Conservation (phyloP, 1,140 invertebrate species). For the Heliconius eleuchia region DNA sequence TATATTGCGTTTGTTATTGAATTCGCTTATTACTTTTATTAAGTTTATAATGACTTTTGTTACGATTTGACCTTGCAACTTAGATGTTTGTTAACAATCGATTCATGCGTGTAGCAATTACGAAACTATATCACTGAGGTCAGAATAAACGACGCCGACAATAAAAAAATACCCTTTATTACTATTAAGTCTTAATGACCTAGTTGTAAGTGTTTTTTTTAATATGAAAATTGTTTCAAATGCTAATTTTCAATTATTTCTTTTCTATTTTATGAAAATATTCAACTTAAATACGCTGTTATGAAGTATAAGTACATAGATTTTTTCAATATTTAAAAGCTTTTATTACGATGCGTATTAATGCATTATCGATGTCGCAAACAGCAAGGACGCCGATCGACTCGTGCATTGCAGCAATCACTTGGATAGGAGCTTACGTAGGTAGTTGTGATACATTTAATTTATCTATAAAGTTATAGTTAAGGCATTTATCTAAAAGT, state of each 20-base stretch:
- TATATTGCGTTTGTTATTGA: conserved; percentile 38
- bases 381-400: conserved; percentile 65
- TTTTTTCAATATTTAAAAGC: conserved; percentile 50
- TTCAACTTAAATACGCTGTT: background rate
- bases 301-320: background rate
- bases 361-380: conserved; percentile 70
- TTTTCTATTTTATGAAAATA: too few relatives aligned
- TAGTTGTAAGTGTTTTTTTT: background rate
- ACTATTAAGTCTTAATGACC: conserved; percentile 22
- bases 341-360: conserved; percentile 72
- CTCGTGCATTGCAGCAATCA: conserved; percentile 53
- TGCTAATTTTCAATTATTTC: too few relatives aligned
- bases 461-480: background rate
- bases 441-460: conserved; percentile 9
- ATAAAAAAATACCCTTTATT: conserved; percentile 39
- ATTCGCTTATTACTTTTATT: conserved; percentile 49
- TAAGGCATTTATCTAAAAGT: background rate
- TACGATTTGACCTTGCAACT: conserved; percentile 68
- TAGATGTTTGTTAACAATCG: conserved; percentile 63
- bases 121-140: conserved; percentile 66
- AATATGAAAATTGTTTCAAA: background rate
- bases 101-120: conserved; percentile 60
- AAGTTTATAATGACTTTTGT: conserved; percentile 63
- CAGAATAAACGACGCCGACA: conserved; percentile 40
- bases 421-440: conserved; percentile 44